Base-by-base conservation (phyloP, 64 coral and sea anemone genomes). In the Porites lutea region DNA sequence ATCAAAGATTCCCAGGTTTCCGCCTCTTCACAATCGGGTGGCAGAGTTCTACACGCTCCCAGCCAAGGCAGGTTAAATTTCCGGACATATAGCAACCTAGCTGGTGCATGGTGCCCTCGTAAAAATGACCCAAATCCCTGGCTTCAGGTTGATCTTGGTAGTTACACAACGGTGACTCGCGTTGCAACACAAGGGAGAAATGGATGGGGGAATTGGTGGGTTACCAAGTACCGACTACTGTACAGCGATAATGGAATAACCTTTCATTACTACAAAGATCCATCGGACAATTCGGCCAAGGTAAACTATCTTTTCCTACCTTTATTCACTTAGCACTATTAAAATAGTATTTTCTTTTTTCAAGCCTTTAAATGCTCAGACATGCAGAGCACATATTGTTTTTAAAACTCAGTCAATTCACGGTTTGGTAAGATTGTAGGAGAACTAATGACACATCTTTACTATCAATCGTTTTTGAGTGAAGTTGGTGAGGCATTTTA, bases 101-200 rank as follows among this genome's bases (percentile, higher is more conserved):
- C 27, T 37, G 27, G 27, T 37, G 27, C 27, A 37, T 37, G 27
- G 83, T 87, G 83, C 16, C 64, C 83, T 12, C 44, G 12, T 12
- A 65, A 66, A 20, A 72, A 87, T 52, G 65, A 87, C 43, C 64
- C 62, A 43, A 68, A 87, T 37, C 83, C 66, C n/a, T 87, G 83
- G 83, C 64, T 87, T 48, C 83, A 87, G 52, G 83, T 87, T 4
- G 83, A 87, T 57, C 70, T 87, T 72, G 64, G 63, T 48, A 66
- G 45, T 66, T 70, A 37, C 10, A 44, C 65, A 6, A 68, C 44
- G 9, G 83, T 87, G 15, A 87, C 60, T 12, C 83, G 83, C 20
- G 68, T 87, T 1, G 83, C 83, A 15, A 87, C 83, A 11, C 83
- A 87, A 47, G 83, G 83, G 14, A 16, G 83, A 71, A 20, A 66